These are phyloP conservation scores for Stercorarius parasiticus DNA, from an alignment of 2,113 vertebrate species.

Conservation along the genomic window DNA sequence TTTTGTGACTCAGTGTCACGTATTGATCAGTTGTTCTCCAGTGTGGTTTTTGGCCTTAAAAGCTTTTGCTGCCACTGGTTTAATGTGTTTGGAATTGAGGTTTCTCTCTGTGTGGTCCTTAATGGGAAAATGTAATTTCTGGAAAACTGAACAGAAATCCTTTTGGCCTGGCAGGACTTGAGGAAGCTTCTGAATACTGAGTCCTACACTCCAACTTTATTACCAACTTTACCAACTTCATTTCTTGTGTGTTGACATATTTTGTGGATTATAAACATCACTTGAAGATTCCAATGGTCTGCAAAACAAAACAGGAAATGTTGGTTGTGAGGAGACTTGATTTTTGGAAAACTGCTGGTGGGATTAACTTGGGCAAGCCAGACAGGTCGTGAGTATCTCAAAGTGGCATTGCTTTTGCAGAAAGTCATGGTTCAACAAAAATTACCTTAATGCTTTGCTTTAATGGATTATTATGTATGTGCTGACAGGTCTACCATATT, in stretches of 20 bases:
- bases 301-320: not conserved
- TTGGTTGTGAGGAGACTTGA: not conserved
- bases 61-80: not conserved
- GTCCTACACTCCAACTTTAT: not conserved
- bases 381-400: not conserved
- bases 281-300: not conserved
- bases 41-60: not conserved
- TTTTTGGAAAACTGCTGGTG: not conserved
- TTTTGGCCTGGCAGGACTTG: not conserved
- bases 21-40: not conserved
- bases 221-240: not conserved
- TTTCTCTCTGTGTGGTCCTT: slow-evolving; percentile 3
- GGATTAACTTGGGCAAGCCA: not conserved
- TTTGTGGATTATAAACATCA: not conserved
- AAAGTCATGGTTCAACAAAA: not conserved
- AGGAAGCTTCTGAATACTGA: not conserved
- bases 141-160: not conserved
- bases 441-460: not conserved
- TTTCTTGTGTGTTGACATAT: not conserved
- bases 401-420: not conserved
- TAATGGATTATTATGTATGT: not conserved
- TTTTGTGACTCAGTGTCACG: not conserved
- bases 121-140: slow-evolving; percentile 2
- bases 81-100: slow-evolving; percentile 5
- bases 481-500: not conserved